A percentile compares a stretch with the other conserved stretches of the same genome.
These are phyloP conservation scores for Mastigias papua DNA, from an alignment of 30 jellyfish, hydroid and myxozoan species.

Conservation along the genomic window DNA sequence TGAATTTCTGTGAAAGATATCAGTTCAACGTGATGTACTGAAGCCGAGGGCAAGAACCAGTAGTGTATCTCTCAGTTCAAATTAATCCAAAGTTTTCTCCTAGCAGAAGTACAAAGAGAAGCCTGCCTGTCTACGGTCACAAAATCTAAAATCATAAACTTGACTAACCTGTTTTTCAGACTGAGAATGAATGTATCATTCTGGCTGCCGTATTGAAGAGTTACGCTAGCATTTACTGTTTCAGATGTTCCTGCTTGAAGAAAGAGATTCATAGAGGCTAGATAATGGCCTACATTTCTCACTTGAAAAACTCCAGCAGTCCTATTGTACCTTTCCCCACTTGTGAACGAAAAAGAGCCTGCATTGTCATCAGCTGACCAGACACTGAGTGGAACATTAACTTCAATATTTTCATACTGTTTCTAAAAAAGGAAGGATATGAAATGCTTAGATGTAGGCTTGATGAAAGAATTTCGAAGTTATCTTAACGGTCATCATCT, in stretches of 20 bases:
- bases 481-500: too few relatives aligned
- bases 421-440: slow-evolving; percentile 3
- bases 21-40: too few relatives aligned
- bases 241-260: slow-evolving; percentile 14
- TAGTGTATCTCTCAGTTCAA: too few relatives aligned
- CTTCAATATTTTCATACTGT: slow-evolving; percentile 18
- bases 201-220: slow-evolving; percentile 47
- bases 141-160: neutral
- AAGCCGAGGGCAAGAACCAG: too few relatives aligned
- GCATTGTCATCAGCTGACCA: slow-evolving; percentile 70
- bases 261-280: slow-evolving; percentile 61
- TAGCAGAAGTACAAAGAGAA: too few relatives aligned
- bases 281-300: slow-evolving; percentile 64
- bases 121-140: too few relatives aligned
- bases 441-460: neutral
- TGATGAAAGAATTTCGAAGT: too few relatives aligned
- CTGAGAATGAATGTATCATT: slow-evolving; percentile 2
- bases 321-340: slow-evolving; percentile 73
- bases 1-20: too few relatives aligned
- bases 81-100: too few relatives aligned
- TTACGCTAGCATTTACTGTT: slow-evolving; percentile 29
- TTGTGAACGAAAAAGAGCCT: slow-evolving; percentile 73
- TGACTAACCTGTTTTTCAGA: slow-evolving; percentile 46
- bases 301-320: slow-evolving; percentile 64
- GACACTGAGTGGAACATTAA: slow-evolving; percentile 21